A percentile compares a stretch with the other conserved stretches of the same genome.
Conservation (phyloP, 2,113 vertebrate species). For the Psilopsiagon aymara region DNA sequence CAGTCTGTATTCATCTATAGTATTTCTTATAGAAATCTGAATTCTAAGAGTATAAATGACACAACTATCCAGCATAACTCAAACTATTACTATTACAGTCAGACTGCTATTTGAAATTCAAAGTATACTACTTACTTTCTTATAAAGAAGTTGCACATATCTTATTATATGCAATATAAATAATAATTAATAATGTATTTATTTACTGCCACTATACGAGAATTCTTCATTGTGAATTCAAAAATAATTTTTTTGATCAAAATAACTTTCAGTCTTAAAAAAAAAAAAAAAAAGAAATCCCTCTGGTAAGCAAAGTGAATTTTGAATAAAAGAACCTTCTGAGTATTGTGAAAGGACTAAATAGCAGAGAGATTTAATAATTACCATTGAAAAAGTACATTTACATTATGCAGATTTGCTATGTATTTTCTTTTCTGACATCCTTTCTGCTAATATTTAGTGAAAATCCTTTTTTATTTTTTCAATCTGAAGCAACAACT, state of each 20-base stretch:
- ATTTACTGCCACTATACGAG: neutral
- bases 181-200: conserved; percentile 24
- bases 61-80: neutral
- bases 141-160: conserved; percentile 8
- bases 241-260: conserved; percentile 17
- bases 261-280: neutral
- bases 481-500: neutral
- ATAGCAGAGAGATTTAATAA: neutral
- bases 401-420: neutral
- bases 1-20: neutral
- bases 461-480: neutral
- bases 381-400: neutral
- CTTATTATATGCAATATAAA: conserved; percentile 27
- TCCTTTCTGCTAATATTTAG: neutral
- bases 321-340: neutral
- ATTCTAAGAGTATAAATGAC: neutral
- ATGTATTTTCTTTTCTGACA: neutral
- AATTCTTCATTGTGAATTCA: neutral
- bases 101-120: conserved; percentile 26
- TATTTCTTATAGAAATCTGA: neutral
- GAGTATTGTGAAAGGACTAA: neutral
- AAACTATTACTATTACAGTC: neutral
- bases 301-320: neutral
- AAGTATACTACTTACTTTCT: neutral
- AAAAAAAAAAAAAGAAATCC: neutral